Evolutionary conservation across 2,113 vertebrate species (phyloP).

Genomic region (Dendropsophus ebraccatus): DNA sequence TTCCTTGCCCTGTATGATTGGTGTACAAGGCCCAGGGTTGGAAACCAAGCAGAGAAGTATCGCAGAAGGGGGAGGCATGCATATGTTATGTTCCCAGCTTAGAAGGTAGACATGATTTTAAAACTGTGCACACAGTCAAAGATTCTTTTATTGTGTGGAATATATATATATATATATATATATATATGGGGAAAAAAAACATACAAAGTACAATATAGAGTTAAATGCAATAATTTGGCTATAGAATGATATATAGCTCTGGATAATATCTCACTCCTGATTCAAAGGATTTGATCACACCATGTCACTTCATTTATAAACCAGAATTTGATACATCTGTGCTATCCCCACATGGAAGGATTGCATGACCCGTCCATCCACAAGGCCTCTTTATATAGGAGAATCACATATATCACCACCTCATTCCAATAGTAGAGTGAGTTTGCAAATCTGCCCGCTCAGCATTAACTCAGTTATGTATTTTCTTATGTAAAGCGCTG

Average conservation of each 20-base stretch:
- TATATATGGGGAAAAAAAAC: no score
- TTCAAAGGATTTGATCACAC: not conserved
- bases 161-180: no score
- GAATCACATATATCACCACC: not conserved
- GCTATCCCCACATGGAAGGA: not conserved
- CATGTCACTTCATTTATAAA: not conserved
- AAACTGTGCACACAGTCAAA: no score
- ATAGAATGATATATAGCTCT: not conserved
- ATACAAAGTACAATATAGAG: no score
- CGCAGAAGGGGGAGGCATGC: no score
- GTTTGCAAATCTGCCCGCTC: not conserved
- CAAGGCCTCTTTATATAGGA: not conserved
- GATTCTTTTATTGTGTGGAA: no score
- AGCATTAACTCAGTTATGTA: not conserved
- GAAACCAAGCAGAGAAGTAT: no score
- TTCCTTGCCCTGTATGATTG: no score
- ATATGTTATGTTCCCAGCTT: no score
- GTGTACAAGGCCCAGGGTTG: no score
- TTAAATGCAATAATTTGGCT: not conserved
- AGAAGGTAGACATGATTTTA: no score
- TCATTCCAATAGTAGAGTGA: not conserved
- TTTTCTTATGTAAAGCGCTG: not conserved
- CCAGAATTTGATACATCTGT: not conserved
- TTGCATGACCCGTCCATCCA: not conserved
- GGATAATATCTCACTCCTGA: not conserved